Percentiles rank a stretch among this genome's conserved stretches.
Conservation (phyloP, 2,888 invertebrate species). For the Eubasilissa splendida region DNA sequence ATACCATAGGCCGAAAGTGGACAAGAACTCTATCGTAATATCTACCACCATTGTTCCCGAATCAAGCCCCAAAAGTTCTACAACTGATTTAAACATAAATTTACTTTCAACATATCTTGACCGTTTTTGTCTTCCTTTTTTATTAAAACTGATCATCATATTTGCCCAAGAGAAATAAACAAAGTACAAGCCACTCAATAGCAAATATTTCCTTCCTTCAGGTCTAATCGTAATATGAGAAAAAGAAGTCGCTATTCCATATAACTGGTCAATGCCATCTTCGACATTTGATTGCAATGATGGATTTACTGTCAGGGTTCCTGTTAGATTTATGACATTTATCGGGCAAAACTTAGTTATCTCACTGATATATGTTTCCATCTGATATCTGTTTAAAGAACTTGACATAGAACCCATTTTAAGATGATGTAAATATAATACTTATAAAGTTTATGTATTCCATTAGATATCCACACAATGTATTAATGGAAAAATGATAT, state of each 20-base stretch:
- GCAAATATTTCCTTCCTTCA: conserved; percentile 5
- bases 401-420: conserved; percentile 13
- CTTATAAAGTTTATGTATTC: no score
- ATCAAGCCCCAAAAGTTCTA: neutral
- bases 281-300: conserved; percentile 2
- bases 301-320: conserved; percentile 3
- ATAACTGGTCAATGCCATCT: conserved; percentile 28
- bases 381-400: neutral
- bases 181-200: conserved; percentile 26
- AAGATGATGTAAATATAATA: neutral
- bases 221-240: neutral
- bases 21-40: conserved; percentile 7
- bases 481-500: no score
- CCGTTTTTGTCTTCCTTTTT: conserved; percentile 25
- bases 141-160: conserved; percentile 19
- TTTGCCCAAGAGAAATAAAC: conserved; percentile 34
- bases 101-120: conserved; percentile 15
- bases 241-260: neutral
- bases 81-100: conserved; percentile 1
- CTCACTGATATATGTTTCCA: neutral
- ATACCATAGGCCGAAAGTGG: conserved; percentile 26
- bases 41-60: neutral
- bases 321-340: conserved; percentile 22
- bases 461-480: no score
- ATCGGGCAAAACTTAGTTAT: conserved; percentile 24